Conservation (phyloP, 2,797 vertebrate genomes). For the Varecia variegata region DNA sequence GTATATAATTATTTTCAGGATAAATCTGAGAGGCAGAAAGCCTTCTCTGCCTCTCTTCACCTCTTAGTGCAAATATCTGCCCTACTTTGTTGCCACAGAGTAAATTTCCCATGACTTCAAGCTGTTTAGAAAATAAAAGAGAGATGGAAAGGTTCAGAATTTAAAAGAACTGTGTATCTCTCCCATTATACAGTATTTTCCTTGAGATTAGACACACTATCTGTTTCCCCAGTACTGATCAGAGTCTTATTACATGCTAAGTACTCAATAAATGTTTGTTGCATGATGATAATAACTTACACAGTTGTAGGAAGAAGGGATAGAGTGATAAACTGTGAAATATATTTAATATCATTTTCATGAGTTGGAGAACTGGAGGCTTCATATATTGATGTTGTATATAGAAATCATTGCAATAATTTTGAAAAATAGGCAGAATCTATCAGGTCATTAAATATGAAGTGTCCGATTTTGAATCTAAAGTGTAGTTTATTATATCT, state of each 20-base stretch:
- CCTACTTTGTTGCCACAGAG: background rate
- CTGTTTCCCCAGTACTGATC: background rate
- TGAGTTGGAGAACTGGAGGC: background rate
- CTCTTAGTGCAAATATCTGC: constrained; percentile 12
- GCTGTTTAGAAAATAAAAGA: background rate
- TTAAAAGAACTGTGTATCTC: background rate
- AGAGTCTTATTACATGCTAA: background rate
- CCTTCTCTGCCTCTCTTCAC: background rate
- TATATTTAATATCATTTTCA: background rate
- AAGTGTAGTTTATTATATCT: no score
- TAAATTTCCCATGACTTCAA: background rate
- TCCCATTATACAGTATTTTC: background rate
- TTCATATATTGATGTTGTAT: background rate
- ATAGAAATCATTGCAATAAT: background rate
- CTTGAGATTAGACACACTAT: background rate
- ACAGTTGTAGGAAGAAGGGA: background rate
- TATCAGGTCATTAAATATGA: no score
- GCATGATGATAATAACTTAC: background rate
- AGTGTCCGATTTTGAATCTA: no score
- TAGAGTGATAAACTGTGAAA: background rate
- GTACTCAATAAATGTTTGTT: background rate
- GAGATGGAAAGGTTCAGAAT: background rate
- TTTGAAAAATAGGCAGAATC: background rate
- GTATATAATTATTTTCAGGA: background rate
- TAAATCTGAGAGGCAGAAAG: background rate